A percentile compares a stretch with the other conserved stretches of the same genome.
Conservation (phyloP, 1,140 invertebrate genomes). For the Steinernema feltiae region DNA sequence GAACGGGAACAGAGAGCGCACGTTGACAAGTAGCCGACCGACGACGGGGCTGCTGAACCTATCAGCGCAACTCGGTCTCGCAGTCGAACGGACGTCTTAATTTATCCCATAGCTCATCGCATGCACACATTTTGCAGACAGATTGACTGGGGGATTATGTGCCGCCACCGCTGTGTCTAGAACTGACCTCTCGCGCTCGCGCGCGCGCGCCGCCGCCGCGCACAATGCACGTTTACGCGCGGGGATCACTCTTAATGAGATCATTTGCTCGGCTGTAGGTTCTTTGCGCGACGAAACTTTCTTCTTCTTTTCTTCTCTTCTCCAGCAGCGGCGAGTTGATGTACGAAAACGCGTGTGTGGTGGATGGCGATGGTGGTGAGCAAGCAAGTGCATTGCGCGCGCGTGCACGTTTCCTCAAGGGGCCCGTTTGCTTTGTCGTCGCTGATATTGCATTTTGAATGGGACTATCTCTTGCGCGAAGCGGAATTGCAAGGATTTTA, state of each 20-base stretch:
- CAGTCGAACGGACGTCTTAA: too few relatives aligned
- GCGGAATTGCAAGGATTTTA: neutral
- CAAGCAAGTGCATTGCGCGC: neutral
- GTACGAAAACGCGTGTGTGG: neutral
- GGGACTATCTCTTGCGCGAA: neutral
- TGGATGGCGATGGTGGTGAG: too few relatives aligned
- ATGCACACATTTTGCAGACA: neutral
- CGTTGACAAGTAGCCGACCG: neutral
- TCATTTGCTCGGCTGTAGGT: conserved; percentile 13
- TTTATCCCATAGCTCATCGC: too few relatives aligned
- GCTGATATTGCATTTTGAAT: conserved; percentile 8
- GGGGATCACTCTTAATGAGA: conserved; percentile 1
- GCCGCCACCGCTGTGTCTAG: neutral
- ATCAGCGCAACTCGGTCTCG: too few relatives aligned
- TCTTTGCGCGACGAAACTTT: neutral
- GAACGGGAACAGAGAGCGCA: neutral
- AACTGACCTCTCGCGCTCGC: neutral
- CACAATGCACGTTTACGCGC: conserved; percentile 1
- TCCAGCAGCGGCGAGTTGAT: neutral
- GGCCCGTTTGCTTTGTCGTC: conserved; percentile 13
- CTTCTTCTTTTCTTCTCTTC: neutral
- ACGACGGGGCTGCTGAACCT: neutral
- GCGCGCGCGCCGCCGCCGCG: neutral
- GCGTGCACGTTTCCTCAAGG: neutral
- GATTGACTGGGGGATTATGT: neutral